phyloP scores from a whole-genome alignment of 2,888 invertebrate species.

The Malthinus flaveolus region DNA sequence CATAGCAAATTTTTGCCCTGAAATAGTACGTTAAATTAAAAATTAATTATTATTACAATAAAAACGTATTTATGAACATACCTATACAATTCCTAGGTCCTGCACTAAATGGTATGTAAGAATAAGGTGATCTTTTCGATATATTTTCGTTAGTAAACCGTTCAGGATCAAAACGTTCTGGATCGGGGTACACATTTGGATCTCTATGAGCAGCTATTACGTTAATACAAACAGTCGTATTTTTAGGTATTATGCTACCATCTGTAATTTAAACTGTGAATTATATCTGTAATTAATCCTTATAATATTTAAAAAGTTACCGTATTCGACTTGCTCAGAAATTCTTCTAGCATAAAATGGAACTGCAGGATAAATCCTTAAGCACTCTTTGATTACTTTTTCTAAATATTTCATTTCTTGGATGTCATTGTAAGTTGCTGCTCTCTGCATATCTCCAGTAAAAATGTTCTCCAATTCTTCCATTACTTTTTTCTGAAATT shows the following conservation, averaged over 20 bases:
- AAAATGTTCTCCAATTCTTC: too few species aligned
- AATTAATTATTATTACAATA: not conserved
- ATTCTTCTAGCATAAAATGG: too few species aligned
- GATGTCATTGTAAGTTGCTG: too few species aligned
- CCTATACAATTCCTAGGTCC: constrained; percentile 46
- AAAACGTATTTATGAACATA: not conserved
- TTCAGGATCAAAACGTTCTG: constrained; percentile 48
- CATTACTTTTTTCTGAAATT: too few species aligned
- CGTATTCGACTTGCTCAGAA: too few species aligned
- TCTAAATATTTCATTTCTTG: too few species aligned
- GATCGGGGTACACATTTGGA: constrained; percentile 52
- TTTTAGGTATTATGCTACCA: constrained; percentile 41
- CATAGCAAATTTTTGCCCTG: constrained; percentile 56
- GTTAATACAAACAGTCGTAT: constrained; percentile 51
- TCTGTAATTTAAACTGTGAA: constrained; percentile 21
- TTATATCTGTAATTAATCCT: too few species aligned
- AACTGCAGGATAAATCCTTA: too few species aligned
- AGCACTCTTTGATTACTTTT: too few species aligned
- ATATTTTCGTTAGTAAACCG: constrained; percentile 45
- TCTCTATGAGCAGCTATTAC: constrained; percentile 55
- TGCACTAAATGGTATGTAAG: constrained; percentile 48
- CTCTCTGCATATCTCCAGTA: too few species aligned
- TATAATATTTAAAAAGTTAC: too few species aligned
- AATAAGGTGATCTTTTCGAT: constrained; percentile 40
- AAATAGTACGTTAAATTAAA: not conserved